These are phyloP conservation scores for Macrotis lagotis DNA, from an alignment of 2,113 vertebrate species.

Conservation along the genomic window DNA sequence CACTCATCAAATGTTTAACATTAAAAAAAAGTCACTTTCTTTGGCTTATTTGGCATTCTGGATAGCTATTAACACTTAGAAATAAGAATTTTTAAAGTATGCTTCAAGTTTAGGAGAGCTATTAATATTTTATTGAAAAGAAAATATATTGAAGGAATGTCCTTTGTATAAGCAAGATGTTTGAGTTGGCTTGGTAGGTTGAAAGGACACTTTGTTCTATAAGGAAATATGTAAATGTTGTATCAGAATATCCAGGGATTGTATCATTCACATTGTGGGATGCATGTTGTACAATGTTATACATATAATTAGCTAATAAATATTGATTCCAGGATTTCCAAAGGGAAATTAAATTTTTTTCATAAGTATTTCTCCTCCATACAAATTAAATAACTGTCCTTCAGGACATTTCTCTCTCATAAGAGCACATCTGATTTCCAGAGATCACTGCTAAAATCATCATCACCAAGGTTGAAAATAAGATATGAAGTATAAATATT, in stretches of 20 bases:
- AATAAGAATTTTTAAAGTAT: not conserved
- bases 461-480: not conserved
- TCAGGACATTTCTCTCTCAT: not conserved
- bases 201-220: not conserved
- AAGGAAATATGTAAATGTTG: not conserved
- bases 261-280: not conserved
- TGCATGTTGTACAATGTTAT: not conserved
- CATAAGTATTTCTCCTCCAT: not conserved
- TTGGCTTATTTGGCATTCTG: not conserved
- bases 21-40: not conserved
- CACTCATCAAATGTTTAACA: not conserved
- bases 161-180: not conserved
- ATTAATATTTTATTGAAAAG: not conserved
- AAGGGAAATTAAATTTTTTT: conserved; percentile 41
- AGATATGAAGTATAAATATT: not conserved
- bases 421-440: not conserved
- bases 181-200: not conserved
- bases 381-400: not conserved
- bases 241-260: not conserved
- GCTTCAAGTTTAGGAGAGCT: not conserved
- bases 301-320: conserved; percentile 20
- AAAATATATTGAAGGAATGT: not conserved
- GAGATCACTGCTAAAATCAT: not conserved
- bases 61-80: not conserved
- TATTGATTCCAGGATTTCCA: conserved; percentile 54